Evolutionary conservation across 2,888 invertebrate species (phyloP).

Genomic region (Drosophila lacicola): DNA sequence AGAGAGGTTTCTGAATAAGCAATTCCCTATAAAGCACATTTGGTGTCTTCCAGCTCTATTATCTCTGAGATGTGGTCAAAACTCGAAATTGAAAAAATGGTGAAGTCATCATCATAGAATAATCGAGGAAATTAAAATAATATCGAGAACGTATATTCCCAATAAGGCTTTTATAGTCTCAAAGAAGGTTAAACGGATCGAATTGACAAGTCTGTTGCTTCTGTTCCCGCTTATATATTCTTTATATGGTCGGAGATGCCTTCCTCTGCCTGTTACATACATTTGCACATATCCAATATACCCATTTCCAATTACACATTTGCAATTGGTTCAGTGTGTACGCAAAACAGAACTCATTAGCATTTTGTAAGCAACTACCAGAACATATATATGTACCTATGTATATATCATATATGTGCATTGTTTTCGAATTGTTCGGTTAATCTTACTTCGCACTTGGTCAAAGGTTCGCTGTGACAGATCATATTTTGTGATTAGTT

Average conservation of each 20-base stretch:
- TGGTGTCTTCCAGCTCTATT: too few species aligned
- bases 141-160: too few species aligned
- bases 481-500: slow-evolving; percentile 29
- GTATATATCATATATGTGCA: background rate
- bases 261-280: too few species aligned
- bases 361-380: slow-evolving; percentile 14
- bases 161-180: too few species aligned
- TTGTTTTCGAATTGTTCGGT: background rate
- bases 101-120: too few species aligned
- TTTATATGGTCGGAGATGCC: background rate
- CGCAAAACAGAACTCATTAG: slow-evolving; percentile 35
- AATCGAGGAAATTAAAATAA: too few species aligned
- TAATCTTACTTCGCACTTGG: slow-evolving; percentile 5
- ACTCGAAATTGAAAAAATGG: too few species aligned
- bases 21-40: too few species aligned
- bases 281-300: background rate
- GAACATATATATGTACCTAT: background rate
- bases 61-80: too few species aligned
- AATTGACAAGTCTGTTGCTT: too few species aligned
- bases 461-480: slow-evolving; percentile 18
- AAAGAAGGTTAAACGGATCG: too few species aligned
- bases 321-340: background rate
- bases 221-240: background rate
- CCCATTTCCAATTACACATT: background rate
- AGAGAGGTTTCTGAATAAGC: too few species aligned